Conservation (phyloP, 1,140 invertebrate genomes). For the Liolophura sinensis region DNA sequence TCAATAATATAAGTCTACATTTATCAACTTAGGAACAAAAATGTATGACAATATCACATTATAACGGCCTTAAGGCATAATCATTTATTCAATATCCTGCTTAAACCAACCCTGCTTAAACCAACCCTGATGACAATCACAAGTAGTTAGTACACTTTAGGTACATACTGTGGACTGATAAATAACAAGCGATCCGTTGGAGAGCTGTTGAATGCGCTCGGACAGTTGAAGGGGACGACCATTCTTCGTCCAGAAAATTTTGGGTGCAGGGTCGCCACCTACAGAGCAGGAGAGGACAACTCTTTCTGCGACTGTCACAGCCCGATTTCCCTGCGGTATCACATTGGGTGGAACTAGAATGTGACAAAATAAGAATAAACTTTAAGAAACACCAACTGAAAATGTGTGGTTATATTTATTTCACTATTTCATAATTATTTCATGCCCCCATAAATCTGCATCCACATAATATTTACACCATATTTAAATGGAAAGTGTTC, state of each 20-base stretch:
- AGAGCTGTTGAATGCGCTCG: conserved; percentile 43
- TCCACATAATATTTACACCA: too few species aligned
- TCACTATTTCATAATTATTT: too few species aligned
- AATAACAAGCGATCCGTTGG: conserved; percentile 57
- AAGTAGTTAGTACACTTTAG: neutral
- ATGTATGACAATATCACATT: too few species aligned
- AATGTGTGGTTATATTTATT: too few species aligned
- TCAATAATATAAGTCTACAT: too few species aligned
- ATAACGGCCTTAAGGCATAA: too few species aligned
- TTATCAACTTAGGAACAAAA: too few species aligned
- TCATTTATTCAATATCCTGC: too few species aligned
- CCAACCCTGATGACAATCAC: neutral
- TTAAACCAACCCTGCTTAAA: neutral
- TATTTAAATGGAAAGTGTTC: too few species aligned
- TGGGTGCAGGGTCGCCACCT: conserved; percentile 51
- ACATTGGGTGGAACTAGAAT: conserved; percentile 55
- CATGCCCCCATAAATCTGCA: too few species aligned
- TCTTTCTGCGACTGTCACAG: conserved; percentile 46
- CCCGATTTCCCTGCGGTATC: conserved; percentile 42
- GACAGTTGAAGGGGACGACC: conserved; percentile 39
- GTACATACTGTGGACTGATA: conserved; percentile 49
- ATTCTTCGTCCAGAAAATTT: conserved; percentile 59
- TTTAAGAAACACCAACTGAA: neutral
- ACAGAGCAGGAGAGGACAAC: conserved; percentile 55
- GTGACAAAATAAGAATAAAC: conserved; percentile 12